Conservation (phyloP, 2,113 vertebrate genomes). For the Oreocharis arfaki region DNA sequence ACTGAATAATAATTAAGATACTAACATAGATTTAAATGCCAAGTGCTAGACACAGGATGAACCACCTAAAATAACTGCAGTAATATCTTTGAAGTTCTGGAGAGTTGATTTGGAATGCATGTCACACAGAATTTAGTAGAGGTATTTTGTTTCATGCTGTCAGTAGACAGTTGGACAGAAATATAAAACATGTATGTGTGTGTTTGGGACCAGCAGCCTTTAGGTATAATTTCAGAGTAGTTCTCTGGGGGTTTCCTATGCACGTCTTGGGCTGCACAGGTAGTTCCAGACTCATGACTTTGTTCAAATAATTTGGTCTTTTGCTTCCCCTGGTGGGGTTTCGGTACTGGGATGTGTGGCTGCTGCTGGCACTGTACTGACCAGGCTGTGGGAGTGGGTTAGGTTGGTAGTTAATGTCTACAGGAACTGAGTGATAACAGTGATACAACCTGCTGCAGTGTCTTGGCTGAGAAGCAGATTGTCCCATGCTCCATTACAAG, state of each 20-base stretch:
- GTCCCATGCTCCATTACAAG: accelerated
- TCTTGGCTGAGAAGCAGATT: background rate
- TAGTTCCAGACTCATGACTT: background rate
- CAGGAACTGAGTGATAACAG: background rate
- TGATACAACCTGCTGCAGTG: accelerated
- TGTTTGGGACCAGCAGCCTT: background rate
- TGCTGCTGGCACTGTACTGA: background rate
- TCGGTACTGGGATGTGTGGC: background rate
- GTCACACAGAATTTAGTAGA: background rate
- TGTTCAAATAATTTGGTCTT: background rate
- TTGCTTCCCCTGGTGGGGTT: background rate
- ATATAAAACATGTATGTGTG: background rate
- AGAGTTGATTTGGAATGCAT: background rate
- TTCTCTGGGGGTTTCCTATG: background rate
- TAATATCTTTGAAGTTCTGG: background rate
- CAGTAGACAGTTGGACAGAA: background rate
- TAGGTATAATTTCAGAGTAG: background rate
- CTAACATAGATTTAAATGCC: background rate
- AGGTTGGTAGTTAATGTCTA: background rate
- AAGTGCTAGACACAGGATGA: background rate
- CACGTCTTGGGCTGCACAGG: background rate
- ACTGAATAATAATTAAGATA: background rate
- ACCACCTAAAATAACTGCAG: background rate
- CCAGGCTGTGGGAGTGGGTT: background rate
- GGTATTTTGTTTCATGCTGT: background rate